Evolutionary conservation across 2,888 invertebrate genomes (phyloP), one percentile per base, ranked within the genome.

Genomic region (Chrysodeixis includens): DNA sequence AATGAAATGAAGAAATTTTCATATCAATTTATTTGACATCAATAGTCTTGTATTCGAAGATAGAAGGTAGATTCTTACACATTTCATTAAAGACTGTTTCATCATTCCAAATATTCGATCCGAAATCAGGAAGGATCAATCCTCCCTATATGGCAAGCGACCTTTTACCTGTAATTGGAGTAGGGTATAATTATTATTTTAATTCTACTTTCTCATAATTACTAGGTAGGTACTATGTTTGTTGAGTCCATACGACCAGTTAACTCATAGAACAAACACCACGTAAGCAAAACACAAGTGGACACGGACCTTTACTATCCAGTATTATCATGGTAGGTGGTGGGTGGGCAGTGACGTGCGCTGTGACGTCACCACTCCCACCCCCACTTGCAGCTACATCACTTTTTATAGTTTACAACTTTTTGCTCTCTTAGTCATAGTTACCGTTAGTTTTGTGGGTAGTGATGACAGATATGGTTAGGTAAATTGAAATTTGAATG

Each of bases 321-420:
- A 51, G 67, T 66, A 69, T 69, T 65, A 71, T 57, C 62, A 69
- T 59, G 71, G 55, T 63, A 54, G 60, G 51, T 32, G 57, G 74
- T 75, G 77, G 79, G 79, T 76, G 81, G 74, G 66, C 69, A 75
- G 60, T 30, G 57, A 56, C 67, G 73, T 74, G 77, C 79, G 78
- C 73, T 72, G 69, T 81, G 81, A 82, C 81, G 81, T 80, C 78
- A 74, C 62, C 59, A 68, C 81, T 76, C 85, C 87, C 82, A 82
- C 82, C 70, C 63, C 71, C 56, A 66, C 78, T 56, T 79, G 74
- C 76, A 74, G 62, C 77, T 78, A 81, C 71, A 85, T 82, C 80
- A 81, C 70, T 62, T 20, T 79, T 72, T 69, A 78, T 70, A 69
- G 61, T 71, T 73, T 71, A 68, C 30, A 54, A 76, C 68, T 79